Base-by-base conservation (phyloP, 1,140 invertebrate genomes). In the Copidosoma floridanum region DNA sequence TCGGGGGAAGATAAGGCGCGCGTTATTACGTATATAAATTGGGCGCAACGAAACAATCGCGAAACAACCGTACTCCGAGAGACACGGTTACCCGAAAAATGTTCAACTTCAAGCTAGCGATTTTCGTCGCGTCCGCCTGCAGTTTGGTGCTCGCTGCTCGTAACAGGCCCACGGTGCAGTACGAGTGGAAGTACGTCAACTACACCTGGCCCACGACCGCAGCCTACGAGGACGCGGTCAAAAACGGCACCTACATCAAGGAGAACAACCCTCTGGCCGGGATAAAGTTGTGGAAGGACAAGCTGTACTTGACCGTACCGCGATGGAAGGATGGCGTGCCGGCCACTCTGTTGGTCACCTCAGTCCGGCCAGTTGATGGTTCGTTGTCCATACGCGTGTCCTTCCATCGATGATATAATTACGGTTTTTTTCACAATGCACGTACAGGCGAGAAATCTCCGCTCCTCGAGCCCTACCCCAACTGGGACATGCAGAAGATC, bases 311-410 rank as follows among this genome's bases (percentile, higher is more conserved):
- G 46, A 84, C 85, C 4, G 63, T 88, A 35, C 87, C 87, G 23
- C 79, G 88, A 61, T 85, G 85, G 82, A 82, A 83, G 58, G 68
- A 77, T 26, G 87, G 87, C 11, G 85, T 88, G 3, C 88, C 88
- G 12, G 84, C 84, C 6, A 89, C 88, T 1, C 74, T 89, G 11
- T 83, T 80, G 0, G 81, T 83, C 20, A 83, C 87, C 27, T 75
- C 84, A 3, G 65, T 77, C 0, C 68, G 65, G 2, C 71, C 73
- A n/a, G 6, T 10, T 2, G 5, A 56, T 24, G 16, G 10, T 12
- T 44, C 8, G n/a, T 44, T 21, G 7, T 32, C 6, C 29, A 12
- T 12, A 32, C 29, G 29, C 6, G 29, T 32, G 29, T 32, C 6
- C 29, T n/a, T n/a, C n/a, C n/a, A n/a, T n/a, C n/a, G n/a, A n/a